Conservation (phyloP, 2,888 invertebrate species). For the Glaucopsyche alexis region DNA sequence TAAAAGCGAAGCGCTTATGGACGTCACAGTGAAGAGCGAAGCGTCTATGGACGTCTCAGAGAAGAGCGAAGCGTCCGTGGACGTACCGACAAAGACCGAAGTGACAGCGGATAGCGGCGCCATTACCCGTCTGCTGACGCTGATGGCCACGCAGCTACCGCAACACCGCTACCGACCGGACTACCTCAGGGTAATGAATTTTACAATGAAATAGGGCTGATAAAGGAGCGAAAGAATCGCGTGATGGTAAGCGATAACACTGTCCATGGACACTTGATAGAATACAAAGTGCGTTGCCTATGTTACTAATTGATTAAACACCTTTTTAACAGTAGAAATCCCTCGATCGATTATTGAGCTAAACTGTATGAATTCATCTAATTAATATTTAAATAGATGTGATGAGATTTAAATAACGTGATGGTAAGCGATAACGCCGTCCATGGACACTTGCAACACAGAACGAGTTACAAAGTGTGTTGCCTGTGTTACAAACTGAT, state of each 20-base stretch:
- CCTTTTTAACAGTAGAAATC: neutral
- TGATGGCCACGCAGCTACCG: neutral
- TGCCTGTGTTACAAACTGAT: neutral
- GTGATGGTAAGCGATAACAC: no score
- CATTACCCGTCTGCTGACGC: neutral
- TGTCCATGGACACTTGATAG: no score
- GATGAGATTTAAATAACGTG: no score
- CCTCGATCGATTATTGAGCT: no score
- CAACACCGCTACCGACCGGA: conserved; percentile 10
- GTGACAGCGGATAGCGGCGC: neutral
- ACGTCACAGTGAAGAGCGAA: neutral
- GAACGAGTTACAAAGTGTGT: neutral
- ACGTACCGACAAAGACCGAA: neutral
- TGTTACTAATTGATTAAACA: neutral
- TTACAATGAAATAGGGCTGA: no score
- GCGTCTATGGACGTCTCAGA: neutral
- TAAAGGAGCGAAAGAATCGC: no score
- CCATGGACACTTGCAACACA: no score
- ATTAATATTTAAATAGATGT: no score
- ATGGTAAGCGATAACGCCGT: no score
- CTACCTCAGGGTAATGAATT: neutral
- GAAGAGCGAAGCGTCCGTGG: neutral
- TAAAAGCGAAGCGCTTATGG: neutral
- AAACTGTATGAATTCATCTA: no score
- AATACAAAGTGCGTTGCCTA: neutral